Evolutionary conservation across 1,140 invertebrate genomes (phyloP), one percentile per base, ranked within the genome.

Genomic region (Campoletis sonorensis): DNA sequence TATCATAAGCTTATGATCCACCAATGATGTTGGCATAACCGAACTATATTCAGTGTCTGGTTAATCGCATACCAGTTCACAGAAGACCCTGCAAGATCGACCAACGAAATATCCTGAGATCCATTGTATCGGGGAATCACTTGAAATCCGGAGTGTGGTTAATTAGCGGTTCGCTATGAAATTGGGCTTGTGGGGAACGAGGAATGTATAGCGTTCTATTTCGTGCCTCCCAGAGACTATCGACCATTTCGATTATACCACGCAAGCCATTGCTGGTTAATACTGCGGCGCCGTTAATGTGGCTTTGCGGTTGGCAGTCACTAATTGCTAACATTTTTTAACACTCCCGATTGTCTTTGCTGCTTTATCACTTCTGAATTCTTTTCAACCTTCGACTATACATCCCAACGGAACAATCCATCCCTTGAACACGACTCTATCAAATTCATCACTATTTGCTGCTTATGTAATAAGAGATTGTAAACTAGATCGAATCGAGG

Each of bases 131-230:
- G 67, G 67, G 15, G 16, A 70, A 70, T 30, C 67, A 27, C 26
- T 70, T 70, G 27, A 33, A 33, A 70, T 70, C 23, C 67, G 27
- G 4, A 33, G 10, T 33, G 67, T 15, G 67, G 67, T 70, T 30
- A 30, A 70, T 70, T 33, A 21, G 67, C 67, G 67, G 67, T 70
- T 70, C 27, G 67, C 67, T 30, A 70, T 70, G 67, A 70, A 70
- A 70, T 70, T 70, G 67, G 13, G 67, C 27, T 70, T 70, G 67
- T 70, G 67, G 67, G 13, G 23, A 33, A 30, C 67, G 13, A 1
- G 30, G 67, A 33, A 70, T 70, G 1, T 18, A 70, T 21, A n/a
- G 67, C 27, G 30, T 33, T 70, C 27, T 30, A 33, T 70, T 30
- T 33, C 27, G 64, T 67, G 67, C 30, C 10, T 70, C 67, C 30